Conservation (phyloP, 2,888 invertebrate genomes). For the Oligia strigilis region DNA sequence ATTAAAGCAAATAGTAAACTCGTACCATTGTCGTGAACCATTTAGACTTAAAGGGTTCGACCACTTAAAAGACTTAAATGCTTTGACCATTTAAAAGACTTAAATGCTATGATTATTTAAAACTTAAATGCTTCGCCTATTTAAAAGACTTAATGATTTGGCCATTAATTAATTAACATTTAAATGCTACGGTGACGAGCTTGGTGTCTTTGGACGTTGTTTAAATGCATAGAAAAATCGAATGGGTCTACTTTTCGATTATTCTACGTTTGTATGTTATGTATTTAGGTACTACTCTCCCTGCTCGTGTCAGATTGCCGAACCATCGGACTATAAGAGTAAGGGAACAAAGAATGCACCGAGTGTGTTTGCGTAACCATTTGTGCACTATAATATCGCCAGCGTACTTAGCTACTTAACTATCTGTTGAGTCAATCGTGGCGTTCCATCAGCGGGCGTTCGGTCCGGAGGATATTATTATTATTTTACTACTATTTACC, state of each 20-base stretch:
- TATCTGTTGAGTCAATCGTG: background rate
- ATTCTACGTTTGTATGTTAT: background rate
- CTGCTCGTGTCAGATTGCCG: background rate
- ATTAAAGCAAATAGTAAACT: background rate
- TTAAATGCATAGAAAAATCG: conserved; percentile 37
- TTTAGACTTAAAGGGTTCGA: background rate
- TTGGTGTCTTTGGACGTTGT: too few species aligned
- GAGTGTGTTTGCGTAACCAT: background rate
- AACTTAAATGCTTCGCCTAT: background rate
- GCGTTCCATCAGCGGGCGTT: background rate
- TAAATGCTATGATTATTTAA: background rate
- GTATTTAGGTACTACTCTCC: background rate
- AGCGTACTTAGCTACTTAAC: background rate
- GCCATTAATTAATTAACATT: background rate
- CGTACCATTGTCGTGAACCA: background rate
- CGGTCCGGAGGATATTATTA: background rate
- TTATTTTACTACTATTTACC: conserved; percentile 78
- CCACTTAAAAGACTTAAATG: background rate
- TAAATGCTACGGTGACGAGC: background rate
- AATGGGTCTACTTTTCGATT: background rate
- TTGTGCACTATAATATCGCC: background rate
- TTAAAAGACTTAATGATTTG: background rate
- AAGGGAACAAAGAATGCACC: background rate
- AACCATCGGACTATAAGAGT: background rate
- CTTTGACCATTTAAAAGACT: background rate